Evolutionary conservation across 2,113 vertebrate genomes (phyloP).

Genomic region (Channa argus): DNA sequence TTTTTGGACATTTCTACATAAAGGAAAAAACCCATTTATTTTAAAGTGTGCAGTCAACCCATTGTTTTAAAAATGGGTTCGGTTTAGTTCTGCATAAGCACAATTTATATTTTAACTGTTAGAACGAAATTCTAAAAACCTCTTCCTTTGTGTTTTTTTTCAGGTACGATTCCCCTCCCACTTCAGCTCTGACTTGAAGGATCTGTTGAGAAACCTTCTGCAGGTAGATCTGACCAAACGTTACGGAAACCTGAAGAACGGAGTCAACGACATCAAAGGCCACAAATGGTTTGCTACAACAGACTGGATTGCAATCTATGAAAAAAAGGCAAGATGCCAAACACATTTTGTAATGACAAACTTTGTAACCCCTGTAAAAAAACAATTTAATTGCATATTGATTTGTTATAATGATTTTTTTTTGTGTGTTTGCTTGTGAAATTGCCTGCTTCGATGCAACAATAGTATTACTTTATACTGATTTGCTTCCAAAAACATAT

Average conservation of each 20-base stretch:
- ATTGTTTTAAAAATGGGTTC: neutral
- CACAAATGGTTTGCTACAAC: conserved; percentile 99
- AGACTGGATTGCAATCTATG: conserved; percentile 99
- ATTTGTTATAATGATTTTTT: conserved; percentile 29
- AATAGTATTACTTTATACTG: conserved; percentile 1
- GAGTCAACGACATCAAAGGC: conserved; percentile 98
- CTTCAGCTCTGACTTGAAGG: conserved; percentile 99
- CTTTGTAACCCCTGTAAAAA: conserved; percentile 1
- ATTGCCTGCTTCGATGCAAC: conserved; percentile 4
- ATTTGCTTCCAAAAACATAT: conserved; percentile 15
- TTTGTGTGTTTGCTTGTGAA: neutral
- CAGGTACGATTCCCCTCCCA: conserved; percentile 98
- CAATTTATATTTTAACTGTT: no score
- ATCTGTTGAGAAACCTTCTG: conserved; percentile 96
- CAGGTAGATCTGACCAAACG: conserved; percentile 99
- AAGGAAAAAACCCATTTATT: neutral
- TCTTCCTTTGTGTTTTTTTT: neutral
- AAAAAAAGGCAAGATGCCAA: conserved; percentile 90
- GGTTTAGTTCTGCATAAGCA: neutral
- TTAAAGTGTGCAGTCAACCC: no score
- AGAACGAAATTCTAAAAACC: neutral
- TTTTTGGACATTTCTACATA: neutral
- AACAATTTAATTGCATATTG: conserved; percentile 48
- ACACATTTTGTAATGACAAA: conserved; percentile 11
- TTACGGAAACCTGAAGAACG: conserved; percentile 98